phyloP scores from a whole-genome alignment of 1,140 invertebrate genomes.

The Radopholus similis region DNA sequence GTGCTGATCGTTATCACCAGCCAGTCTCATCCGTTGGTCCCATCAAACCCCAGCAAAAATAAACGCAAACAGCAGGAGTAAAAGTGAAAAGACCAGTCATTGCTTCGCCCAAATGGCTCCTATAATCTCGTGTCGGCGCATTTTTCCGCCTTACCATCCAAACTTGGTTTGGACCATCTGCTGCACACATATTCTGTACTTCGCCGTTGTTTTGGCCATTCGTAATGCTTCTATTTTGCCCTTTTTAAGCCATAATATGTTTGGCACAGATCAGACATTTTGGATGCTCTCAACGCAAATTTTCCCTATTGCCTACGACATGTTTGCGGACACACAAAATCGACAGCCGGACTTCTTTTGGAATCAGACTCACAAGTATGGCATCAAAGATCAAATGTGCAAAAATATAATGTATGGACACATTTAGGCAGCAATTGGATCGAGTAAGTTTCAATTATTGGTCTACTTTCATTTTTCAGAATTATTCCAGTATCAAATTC shows the following conservation, averaged over 20 bases:
- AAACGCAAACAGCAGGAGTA: background rate
- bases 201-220: conserved; percentile 5
- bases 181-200: conserved; percentile 6
- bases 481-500: background rate
- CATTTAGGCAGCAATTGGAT: conserved; percentile 13
- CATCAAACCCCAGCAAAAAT: background rate
- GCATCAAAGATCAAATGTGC: background rate
- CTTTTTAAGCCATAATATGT: background rate
- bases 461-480: too few relatives aligned
- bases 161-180: conserved; percentile 7
- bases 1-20: too few relatives aligned
- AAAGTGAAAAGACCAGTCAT: background rate
- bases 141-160: conserved; percentile 10
- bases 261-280: conserved; percentile 28
- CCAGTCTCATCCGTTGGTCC: too few relatives aligned
- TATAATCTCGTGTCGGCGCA: background rate
- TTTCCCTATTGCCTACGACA: conserved; percentile 30
- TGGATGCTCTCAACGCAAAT: conserved; percentile 31
- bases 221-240: background rate
- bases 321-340: conserved; percentile 33
- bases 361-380: conserved; percentile 9
- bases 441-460: background rate
- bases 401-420: background rate
- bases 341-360: background rate
- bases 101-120: background rate